Conservation (phyloP, 2,888 invertebrate genomes). For the Smittia aterrima region DNA sequence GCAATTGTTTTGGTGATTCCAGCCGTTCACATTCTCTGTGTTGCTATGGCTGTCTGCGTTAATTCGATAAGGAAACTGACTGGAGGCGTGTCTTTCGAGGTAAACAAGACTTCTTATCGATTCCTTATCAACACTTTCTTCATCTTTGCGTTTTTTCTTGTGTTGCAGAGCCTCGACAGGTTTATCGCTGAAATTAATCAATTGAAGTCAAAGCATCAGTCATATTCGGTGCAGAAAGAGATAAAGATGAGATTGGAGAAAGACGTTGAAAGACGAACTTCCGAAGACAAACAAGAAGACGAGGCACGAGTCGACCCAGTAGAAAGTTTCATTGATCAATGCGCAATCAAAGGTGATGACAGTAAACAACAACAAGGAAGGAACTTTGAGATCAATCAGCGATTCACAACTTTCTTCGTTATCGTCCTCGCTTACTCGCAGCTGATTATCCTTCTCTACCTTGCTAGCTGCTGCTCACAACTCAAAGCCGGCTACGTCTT, state of each 20-base stretch:
- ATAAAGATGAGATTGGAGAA: background rate
- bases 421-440: slow-evolving; percentile 1
- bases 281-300: too few species aligned
- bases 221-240: background rate
- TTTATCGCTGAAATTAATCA: slow-evolving; percentile 26
- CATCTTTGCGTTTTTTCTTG: background rate
- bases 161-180: slow-evolving; percentile 10
- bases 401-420: background rate
- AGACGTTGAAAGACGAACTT: background rate
- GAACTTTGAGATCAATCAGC: background rate
- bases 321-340: too few species aligned
- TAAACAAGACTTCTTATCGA: slow-evolving; percentile 17
- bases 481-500: slow-evolving; percentile 13
- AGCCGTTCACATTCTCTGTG: slow-evolving; percentile 1
- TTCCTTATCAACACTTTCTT: background rate
- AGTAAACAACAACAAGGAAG: background rate
- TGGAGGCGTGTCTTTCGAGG: slow-evolving; percentile 28
- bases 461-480: background rate
- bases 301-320: background rate
- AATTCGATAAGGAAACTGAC: slow-evolving; percentile 22
- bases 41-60: slow-evolving; percentile 9
- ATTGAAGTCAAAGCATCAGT: slow-evolving; percentile 7
- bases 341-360: background rate
- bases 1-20: slow-evolving; percentile 7
- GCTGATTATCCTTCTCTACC: slow-evolving; percentile 4